Evolutionary conservation across 2,113 vertebrate species (phyloP), one percentile per base, ranked within the genome.

Genomic region (Notechis scutatus): DNA sequence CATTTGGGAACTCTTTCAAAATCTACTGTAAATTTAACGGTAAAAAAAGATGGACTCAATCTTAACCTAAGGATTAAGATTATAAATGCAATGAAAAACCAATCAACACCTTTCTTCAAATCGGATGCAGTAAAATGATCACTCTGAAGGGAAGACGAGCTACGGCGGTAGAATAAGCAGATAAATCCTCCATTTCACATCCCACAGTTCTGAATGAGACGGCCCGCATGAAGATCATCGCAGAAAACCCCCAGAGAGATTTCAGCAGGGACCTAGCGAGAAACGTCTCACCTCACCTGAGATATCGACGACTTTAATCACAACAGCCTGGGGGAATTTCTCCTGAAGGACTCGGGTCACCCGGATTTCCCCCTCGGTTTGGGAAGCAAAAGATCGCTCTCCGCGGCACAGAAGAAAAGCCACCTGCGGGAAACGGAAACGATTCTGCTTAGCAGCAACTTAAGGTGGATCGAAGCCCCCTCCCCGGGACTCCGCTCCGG

Each of bases 271-370:
- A 57, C 21, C 56, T 7, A 57, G 56, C 5, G 12, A 34, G 69
- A 34, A 18, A 18, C n/a, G 69, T 5, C 34, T 2, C 4, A 3
- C 74, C 3, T 95, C 96, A 98, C 99, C 99, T 94, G 99, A 99
- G 91, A 99, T 99, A 94, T 99, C 99, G 39, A 98, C 98, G 3
- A 99, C 99, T 95, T 97, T 98, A 64, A 99, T 98, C 42, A 97
- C 96, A 0, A 98, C 97, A 0, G 99, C 99, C 4, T 18, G 96
- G 1, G 99, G 99, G 87, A 99, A 99, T 85, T 98, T 99, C 89
- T 98, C 97, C 92, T 97, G 97, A 52, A 99, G 97, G 24, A 98
- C 91, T 0, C 94, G 93, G 0, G 93, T 94, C 93, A 99, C 98
- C 74, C 95, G 97, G 89, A 96, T 93, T 94, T 99, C 99, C 91